Percentiles rank a stretch among this genome's conserved stretches.
Conservation (phyloP, 2,113 vertebrate genomes). For the Mirza zaza region DNA sequence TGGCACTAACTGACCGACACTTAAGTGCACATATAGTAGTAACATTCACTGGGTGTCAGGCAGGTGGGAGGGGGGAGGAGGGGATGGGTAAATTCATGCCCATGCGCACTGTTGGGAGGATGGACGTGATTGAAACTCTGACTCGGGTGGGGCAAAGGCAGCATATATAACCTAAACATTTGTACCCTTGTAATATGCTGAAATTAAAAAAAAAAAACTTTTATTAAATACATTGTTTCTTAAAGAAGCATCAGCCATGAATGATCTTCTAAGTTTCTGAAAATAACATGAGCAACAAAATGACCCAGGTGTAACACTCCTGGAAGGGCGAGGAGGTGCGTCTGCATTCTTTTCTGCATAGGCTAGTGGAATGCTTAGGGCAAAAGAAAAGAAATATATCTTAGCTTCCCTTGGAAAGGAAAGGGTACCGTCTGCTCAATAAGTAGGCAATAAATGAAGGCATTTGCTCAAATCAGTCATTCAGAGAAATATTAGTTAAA, state of each 20-base stretch:
- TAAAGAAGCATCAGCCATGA: background rate
- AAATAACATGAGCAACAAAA: background rate
- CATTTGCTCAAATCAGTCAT: background rate
- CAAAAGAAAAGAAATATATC: constrained; percentile 9
- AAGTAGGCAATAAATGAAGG: background rate
- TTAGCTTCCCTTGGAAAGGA: constrained; percentile 15
- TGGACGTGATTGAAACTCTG: too few species aligned
- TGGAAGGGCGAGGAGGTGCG: background rate
- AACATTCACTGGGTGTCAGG: too few species aligned
- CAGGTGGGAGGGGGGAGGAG: too few species aligned
- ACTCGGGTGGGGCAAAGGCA: too few species aligned
- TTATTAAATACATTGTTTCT: background rate
- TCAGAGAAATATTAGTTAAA: constrained; percentile 7
- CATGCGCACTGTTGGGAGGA: too few species aligned
- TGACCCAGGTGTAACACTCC: too few species aligned
- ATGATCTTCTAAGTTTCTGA: background rate
- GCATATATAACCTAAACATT: too few species aligned
- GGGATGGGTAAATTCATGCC: too few species aligned
- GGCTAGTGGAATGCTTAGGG: background rate
- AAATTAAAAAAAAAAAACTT: background rate
- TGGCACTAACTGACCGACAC: too few species aligned
- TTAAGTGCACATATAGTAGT: too few species aligned
- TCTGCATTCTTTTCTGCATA: background rate
- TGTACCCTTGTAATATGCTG: too few species aligned
- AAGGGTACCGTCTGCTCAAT: background rate